Conservation (phyloP, 1,140 invertebrate species). For the Drosophila rufa region DNA sequence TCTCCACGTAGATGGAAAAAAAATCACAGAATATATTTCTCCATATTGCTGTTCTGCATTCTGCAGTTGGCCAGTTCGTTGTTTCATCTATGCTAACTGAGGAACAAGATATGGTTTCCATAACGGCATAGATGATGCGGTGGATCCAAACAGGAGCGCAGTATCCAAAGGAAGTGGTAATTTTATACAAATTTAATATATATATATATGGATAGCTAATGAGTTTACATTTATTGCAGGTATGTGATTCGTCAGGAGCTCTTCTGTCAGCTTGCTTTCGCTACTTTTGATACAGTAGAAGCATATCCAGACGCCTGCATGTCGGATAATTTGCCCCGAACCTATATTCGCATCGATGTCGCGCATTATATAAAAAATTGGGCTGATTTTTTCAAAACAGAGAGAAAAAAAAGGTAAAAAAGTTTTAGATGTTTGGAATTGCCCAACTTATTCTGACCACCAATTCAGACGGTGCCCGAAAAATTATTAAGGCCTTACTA, state of each 20-base stretch:
- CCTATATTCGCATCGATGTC: neutral
- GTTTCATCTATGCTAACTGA: neutral
- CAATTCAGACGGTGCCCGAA: no score
- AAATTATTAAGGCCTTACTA: no score
- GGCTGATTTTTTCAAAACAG: neutral
- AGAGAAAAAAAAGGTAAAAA: no score
- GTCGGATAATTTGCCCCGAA: neutral
- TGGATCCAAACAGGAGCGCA: neutral
- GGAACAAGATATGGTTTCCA: neutral
- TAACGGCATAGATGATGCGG: neutral
- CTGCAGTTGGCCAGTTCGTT: neutral
- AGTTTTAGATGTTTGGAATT: no score
- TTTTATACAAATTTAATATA: neutral
- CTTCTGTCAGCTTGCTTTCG: neutral
- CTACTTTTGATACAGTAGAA: neutral
- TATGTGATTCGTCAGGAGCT: neutral
- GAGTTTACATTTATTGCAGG: neutral
- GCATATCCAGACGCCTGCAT: neutral
- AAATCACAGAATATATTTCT: neutral
- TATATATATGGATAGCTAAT: no score
- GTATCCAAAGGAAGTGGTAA: neutral
- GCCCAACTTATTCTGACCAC: no score
- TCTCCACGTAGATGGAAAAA: neutral
- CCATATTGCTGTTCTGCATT: neutral
- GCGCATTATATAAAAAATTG: neutral